phyloP scores from a whole-genome alignment of 2,888 invertebrate species.

The Priocnemis perturbator region DNA sequence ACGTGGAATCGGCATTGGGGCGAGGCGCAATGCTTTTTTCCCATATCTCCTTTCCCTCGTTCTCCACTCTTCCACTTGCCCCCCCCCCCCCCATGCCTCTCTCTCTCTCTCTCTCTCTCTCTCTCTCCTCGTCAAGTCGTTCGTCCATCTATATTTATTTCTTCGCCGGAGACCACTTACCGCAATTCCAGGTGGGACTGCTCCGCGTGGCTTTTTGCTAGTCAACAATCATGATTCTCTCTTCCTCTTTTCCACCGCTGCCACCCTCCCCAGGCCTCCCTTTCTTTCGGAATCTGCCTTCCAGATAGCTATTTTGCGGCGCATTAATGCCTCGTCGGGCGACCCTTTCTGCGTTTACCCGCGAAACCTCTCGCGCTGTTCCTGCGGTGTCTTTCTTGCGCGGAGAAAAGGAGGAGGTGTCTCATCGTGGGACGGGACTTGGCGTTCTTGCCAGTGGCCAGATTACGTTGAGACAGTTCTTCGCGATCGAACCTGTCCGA shows the following conservation, averaged over 20 bases:
- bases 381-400: no score
- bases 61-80: no score
- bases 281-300: neutral
- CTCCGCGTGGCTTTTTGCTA: slow-evolving; percentile 28
- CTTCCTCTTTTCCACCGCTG: slow-evolving; percentile 38
- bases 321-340: slow-evolving; percentile 24
- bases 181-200: slow-evolving; percentile 45
- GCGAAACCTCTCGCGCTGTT: no score
- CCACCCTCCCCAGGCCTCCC: neutral
- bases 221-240: slow-evolving; percentile 40
- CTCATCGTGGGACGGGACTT: no score
- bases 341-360: neutral
- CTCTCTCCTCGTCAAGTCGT: slow-evolving; percentile 14
- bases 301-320: slow-evolving; percentile 34
- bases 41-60: neutral
- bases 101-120: neutral
- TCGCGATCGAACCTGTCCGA: no score
- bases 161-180: slow-evolving; percentile 34
- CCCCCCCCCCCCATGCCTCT: neutral
- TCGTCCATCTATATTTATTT: slow-evolving; percentile 33
- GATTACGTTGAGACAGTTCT: no score
- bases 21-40: neutral
- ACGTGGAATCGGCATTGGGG: neutral
- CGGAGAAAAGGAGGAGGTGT: no score
- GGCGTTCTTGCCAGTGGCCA: neutral